Conservation (phyloP, 2,888 invertebrate species). For the Shargacucullia verbasci region DNA sequence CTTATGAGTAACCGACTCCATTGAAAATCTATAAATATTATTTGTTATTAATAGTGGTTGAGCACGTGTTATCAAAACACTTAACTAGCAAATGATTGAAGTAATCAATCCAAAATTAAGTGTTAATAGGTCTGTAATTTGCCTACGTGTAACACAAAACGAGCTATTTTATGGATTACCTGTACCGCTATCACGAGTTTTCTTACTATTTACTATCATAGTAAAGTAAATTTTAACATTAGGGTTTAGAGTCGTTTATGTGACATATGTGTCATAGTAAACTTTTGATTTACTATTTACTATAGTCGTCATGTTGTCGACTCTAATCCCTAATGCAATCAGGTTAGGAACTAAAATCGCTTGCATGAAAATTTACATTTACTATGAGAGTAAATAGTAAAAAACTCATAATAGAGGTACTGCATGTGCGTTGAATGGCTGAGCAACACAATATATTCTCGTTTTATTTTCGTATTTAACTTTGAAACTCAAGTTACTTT, state of each 20-base stretch:
- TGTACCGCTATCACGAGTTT: too few relatives aligned
- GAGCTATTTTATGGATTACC: too few relatives aligned
- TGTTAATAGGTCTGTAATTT: conserved; percentile 39
- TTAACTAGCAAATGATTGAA: conserved; percentile 31
- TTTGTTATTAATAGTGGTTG: conserved; percentile 40
- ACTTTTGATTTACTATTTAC: too few relatives aligned
- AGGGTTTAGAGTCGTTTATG: too few relatives aligned
- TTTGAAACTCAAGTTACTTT: conserved; percentile 13
- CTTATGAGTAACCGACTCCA: conserved; percentile 10
- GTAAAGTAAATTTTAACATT: too few relatives aligned
- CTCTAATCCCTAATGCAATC: too few relatives aligned
- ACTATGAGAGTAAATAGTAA: too few relatives aligned
- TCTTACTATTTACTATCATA: too few relatives aligned
- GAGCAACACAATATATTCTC: conserved; percentile 6
- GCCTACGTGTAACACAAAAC: conserved; percentile 23
- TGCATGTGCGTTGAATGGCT: conserved; percentile 9
- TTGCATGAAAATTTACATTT: too few relatives aligned
- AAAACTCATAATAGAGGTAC: conserved; percentile 39
- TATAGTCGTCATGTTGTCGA: too few relatives aligned
- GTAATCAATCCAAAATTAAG: conserved; percentile 40
- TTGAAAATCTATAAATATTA: conserved; percentile 38
- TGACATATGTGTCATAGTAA: too few relatives aligned
- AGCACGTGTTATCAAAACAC: conserved; percentile 43
- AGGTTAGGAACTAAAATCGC: too few relatives aligned
- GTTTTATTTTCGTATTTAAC: conserved; percentile 11